Evolutionary conservation across 2,888 invertebrate species (phyloP), one percentile per base, ranked within the genome.

Genomic region (Apamea epomidion): DNA sequence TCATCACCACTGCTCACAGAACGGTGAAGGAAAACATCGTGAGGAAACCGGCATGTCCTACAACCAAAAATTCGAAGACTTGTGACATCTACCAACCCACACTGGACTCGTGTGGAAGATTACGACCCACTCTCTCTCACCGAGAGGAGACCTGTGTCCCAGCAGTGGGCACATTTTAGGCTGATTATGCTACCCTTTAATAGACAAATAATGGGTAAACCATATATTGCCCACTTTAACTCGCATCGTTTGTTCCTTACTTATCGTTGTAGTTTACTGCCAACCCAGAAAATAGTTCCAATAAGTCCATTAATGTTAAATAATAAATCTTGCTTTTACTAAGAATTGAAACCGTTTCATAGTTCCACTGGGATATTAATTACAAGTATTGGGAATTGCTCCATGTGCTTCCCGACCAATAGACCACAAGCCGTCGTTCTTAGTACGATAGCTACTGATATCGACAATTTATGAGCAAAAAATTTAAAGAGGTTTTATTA

Each of bases 261-360:
- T 18, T 64, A 64, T 32, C 29, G 32, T 32, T 64, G 18, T 18
- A 48, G 62, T 82, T 64, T 65, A 78, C 12, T 29, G 18, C 18
- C 37, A 21, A 71, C 71, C n/a, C n/a, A 72, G 48, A 37, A 37
- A 65, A 37, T 10, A 69, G 37, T 83, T 82, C 82, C 65, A 14
- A 65, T 32, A 74, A 67, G 14, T 65, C 37, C 29, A 74, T 42
- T 74, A 65, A 67, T 67, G 54, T 37, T 29, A 42, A 42, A 8
- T 54, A 75, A 69, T 62, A 32, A 54, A 69, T 64, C 64, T 72
- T 45, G 21, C 25, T 64, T 75, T 62, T 83, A 80, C 84, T 51
- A 48, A 58, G 75, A 83, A 83, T 60, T 37, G 54, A 58, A 68
- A 45, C 45, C 32, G n/a, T 67, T 82, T 80, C 16, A 32, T 42